Percentiles rank a stretch among this genome's conserved stretches.
phyloP scores from a whole-genome alignment of 2,797 vertebrate species.

The Momotus momota region DNA sequence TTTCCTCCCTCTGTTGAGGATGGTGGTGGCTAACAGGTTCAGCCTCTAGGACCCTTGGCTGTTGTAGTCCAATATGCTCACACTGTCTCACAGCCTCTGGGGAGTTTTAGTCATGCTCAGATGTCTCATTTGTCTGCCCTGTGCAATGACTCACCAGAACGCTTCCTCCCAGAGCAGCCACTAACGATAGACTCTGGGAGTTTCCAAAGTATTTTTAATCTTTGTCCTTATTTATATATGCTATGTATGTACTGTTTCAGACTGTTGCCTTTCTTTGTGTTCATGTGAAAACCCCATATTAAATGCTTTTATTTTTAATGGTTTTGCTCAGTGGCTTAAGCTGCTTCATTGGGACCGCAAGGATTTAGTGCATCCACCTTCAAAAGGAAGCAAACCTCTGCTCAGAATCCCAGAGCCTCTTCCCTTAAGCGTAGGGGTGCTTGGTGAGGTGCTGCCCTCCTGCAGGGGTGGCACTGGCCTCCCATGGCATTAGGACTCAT shows the following conservation, averaged over 20 bases:
- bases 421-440: not conserved
- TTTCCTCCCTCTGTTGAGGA: not conserved
- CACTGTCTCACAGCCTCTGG: not conserved
- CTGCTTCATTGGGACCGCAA: not conserved
- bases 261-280: conserved; percentile 44
- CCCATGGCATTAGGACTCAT: not conserved
- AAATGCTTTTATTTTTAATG: conserved; percentile 73
- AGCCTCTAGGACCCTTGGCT: not conserved
- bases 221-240: conserved; percentile 65
- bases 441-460: not conserved
- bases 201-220: conserved; percentile 62
- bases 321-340: not conserved
- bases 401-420: not conserved
- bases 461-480: not conserved
- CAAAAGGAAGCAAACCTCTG: not conserved
- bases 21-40: not conserved
- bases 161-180: conserved; percentile 44
- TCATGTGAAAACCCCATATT: conserved; percentile 61
- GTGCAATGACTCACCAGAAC: conserved; percentile 30
- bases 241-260: conserved; percentile 40
- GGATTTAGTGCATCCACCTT: not conserved
- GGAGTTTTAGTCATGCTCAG: conserved; percentile 11
- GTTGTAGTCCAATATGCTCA: not conserved
- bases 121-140: conserved; percentile 8
- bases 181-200: conserved; percentile 49